Conservation (phyloP, 2,888 invertebrate species). For the Drymonia ruficornis region DNA sequence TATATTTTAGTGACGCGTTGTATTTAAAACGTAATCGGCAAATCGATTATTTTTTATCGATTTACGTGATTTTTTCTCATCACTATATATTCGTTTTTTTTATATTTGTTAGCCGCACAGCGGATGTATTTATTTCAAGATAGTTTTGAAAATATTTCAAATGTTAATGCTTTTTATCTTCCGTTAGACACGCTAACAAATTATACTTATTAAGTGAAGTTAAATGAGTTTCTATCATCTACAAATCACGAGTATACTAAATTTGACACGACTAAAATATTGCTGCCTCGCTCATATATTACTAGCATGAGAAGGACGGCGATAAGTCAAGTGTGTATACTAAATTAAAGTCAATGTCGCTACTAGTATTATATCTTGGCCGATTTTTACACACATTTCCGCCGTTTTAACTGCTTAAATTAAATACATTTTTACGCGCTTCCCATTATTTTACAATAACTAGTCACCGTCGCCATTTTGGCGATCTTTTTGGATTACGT, state of each 20-base stretch:
- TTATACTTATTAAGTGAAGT: neutral
- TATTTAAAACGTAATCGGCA: too few relatives aligned
- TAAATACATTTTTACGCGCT: too few relatives aligned
- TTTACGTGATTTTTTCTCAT: neutral
- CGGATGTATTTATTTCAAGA: neutral
- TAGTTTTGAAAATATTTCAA: too few relatives aligned
- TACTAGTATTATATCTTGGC: too few relatives aligned
- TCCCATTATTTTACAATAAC: neutral
- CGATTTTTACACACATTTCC: neutral
- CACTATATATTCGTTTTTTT: neutral
- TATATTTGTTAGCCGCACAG: neutral
- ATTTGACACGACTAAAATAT: too few relatives aligned
- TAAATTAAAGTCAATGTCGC: too few relatives aligned
- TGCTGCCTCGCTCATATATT: too few relatives aligned
- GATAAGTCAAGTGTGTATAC: too few relatives aligned
- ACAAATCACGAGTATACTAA: neutral
- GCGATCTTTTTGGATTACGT: constrained; percentile 21
- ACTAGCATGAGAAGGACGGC: too few relatives aligned
- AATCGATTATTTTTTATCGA: too few relatives aligned
- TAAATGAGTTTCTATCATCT: neutral
- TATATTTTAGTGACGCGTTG: neutral
- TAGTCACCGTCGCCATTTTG: constrained; percentile 9
- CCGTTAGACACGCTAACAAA: too few relatives aligned
- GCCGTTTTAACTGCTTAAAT: neutral
- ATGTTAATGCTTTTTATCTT: too few relatives aligned